These are phyloP conservation scores for Plectrocnemia conspersa DNA, from an alignment of 1,140 invertebrate species.

Conservation along the genomic window DNA sequence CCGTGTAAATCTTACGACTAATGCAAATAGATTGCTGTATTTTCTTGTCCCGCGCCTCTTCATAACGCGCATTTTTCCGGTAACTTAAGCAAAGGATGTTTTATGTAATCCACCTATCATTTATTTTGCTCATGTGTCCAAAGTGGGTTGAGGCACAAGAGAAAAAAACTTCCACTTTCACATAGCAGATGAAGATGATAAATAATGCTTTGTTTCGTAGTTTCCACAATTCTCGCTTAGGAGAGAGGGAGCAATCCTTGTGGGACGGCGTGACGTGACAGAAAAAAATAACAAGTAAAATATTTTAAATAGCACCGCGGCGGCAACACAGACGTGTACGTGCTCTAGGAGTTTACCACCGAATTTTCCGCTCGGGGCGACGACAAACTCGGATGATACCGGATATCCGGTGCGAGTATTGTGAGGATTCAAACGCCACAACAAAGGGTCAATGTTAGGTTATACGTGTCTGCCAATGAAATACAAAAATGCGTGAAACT, in stretches of 20 bases:
- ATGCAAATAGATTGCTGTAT: conserved; percentile 18
- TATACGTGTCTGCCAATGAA: no score
- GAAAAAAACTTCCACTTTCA: conserved; percentile 20
- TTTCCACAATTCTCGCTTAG: conserved; percentile 17
- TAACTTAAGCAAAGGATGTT: conserved; percentile 24
- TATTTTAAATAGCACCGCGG: conserved; percentile 11
- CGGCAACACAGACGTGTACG: no score
- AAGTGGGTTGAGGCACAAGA: conserved; percentile 10
- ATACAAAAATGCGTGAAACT: no score
- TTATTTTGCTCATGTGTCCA: conserved; percentile 24
- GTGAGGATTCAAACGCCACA: no score
- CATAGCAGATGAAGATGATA: conserved; percentile 23
- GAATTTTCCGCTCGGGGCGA: no score
- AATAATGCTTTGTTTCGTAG: conserved; percentile 24
- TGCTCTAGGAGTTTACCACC: no score
- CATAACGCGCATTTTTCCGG: conserved; percentile 17
- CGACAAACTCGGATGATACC: no score
- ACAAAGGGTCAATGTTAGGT: no score
- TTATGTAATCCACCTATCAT: conserved; percentile 24
- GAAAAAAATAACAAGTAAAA: conserved; percentile 9
- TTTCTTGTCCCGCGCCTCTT: conserved; percentile 3
- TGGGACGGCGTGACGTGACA: conserved; percentile 12
- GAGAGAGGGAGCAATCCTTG: conserved; percentile 22
- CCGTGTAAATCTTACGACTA: conserved; percentile 15
- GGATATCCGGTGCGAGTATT: no score